These are phyloP conservation scores for Coptotermes formosanus DNA, from an alignment of 1,140 invertebrate genomes.

Conservation along the genomic window DNA sequence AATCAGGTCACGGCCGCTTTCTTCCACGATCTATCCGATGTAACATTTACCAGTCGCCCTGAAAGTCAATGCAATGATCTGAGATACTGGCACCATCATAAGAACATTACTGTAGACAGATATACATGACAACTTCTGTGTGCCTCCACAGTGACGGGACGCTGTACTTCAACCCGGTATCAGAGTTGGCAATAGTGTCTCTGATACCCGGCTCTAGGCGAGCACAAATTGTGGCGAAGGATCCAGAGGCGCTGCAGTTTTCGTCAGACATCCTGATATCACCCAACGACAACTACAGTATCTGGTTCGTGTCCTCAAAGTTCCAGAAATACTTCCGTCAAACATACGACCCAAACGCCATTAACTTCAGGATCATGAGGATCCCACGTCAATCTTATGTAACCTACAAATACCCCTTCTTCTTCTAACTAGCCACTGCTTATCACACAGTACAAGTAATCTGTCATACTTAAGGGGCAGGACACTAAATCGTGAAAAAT, in stretches of 20 bases:
- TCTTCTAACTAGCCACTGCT: too few species aligned
- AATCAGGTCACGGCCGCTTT: too few species aligned
- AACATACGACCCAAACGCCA: constrained; percentile 56
- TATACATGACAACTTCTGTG: neutral
- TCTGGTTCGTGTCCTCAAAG: constrained; percentile 68
- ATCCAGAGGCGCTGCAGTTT: constrained; percentile 69
- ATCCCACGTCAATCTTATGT: constrained; percentile 39
- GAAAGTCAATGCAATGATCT: too few species aligned
- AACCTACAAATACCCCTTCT: neutral
- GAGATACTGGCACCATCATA: too few species aligned
- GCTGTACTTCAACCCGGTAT: constrained; percentile 23
- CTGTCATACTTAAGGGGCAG: too few species aligned
- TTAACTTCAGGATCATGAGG: constrained; percentile 63
- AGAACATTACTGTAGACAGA: too few species aligned
- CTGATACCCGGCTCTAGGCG: neutral
- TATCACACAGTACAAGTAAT: too few species aligned
- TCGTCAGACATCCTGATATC: constrained; percentile 67
- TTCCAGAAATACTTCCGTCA: constrained; percentile 76
- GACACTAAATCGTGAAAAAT: too few species aligned
- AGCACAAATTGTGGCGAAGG: constrained; percentile 59
- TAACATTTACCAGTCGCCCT: too few species aligned
- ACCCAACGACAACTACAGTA: constrained; percentile 59
- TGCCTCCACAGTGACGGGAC: constrained; percentile 41
- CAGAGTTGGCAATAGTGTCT: neutral
- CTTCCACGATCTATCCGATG: too few species aligned